phyloP scores from a whole-genome alignment of 2,113 vertebrate species.

The Heterocephalus glaber region DNA sequence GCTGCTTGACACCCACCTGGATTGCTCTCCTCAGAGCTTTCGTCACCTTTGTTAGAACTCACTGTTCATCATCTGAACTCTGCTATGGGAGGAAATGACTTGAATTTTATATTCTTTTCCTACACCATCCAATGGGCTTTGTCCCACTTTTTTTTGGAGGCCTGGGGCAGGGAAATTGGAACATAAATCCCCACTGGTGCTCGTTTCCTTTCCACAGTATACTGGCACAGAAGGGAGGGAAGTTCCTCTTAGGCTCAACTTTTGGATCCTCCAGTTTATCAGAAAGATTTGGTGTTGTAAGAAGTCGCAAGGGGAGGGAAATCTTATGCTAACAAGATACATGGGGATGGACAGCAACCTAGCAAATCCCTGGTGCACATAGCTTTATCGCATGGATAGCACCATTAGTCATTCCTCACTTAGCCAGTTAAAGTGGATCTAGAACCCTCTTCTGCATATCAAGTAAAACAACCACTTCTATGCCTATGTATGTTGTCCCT shows the following conservation, averaged over 20 bases:
- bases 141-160: accelerated
- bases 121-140: not conserved
- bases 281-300: not conserved
- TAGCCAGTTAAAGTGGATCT: not conserved
- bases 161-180: not conserved
- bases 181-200: not conserved
- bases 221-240: accelerated
- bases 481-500: not conserved
- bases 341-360: not conserved
- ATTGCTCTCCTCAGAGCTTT: not conserved
- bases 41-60: not conserved
- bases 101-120: not conserved
- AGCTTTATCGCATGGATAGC: not conserved
- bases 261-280: not conserved
- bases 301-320: not conserved
- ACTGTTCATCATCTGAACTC: not conserved
- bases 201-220: not conserved
- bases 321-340: not conserved
- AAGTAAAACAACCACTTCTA: not conserved
- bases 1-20: not conserved
- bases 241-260: not conserved
- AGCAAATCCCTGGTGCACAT: too few species aligned
- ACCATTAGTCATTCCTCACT: accelerated
- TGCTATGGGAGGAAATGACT: not conserved
- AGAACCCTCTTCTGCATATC: not conserved